These are phyloP conservation scores for Rhimphoctona megacephalus DNA, from an alignment of 2,888 invertebrate genomes.

Conservation along the genomic window DNA sequence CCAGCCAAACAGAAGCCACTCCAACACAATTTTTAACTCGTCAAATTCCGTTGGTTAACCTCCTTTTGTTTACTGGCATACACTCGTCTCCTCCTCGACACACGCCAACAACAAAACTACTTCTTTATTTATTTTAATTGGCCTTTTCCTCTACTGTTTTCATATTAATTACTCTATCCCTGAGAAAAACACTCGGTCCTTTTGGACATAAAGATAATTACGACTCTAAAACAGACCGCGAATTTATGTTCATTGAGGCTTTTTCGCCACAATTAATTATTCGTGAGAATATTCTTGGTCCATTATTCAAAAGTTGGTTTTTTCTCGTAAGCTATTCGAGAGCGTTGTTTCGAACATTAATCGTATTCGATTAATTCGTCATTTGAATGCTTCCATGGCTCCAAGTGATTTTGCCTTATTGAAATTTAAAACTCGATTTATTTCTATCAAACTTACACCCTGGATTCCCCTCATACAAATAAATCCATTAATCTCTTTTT, in stretches of 20 bases:
- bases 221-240: background rate
- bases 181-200: background rate
- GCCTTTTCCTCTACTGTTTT: background rate
- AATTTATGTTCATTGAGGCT: background rate
- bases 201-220: background rate
- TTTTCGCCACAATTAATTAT: background rate
- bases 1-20: constrained; percentile 1
- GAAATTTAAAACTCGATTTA: background rate
- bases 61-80: background rate
- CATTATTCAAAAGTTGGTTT: background rate
- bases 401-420: background rate
- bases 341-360: too few species aligned
- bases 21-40: constrained; percentile 5
- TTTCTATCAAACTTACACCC: background rate
- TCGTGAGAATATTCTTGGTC: background rate
- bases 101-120: background rate
- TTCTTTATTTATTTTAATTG: constrained; percentile 1
- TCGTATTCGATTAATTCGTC: background rate
- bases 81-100: background rate
- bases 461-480: background rate
- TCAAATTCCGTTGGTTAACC: background rate
- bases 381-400: background rate
- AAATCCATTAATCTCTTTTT: background rate
- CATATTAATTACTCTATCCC: background rate
- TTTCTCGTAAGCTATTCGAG: too few species aligned